These are phyloP conservation scores for Metridium senile DNA, from an alignment of 92 coral and sea anemone genomes.

Conservation along the genomic window DNA sequence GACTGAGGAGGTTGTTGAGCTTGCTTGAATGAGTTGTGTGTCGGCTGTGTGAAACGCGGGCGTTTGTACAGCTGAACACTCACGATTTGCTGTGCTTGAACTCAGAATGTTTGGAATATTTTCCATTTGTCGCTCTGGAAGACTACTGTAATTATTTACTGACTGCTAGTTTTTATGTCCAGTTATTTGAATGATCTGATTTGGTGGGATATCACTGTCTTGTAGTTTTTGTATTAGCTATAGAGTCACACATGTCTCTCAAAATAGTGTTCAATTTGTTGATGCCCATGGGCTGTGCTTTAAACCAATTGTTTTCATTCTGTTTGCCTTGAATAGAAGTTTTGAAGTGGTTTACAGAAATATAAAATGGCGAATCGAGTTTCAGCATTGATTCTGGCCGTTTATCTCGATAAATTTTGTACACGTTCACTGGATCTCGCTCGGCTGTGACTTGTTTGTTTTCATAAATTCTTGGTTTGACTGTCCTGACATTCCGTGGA, in stretches of 20 bases:
- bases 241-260: constrained; percentile 18
- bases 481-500: constrained; percentile 37
- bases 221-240: constrained; percentile 27
- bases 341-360: neutral
- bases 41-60: neutral
- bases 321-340: neutral
- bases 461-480: constrained; percentile 47
- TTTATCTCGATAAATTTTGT: constrained; percentile 38
- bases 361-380: constrained; percentile 37
- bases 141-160: constrained; percentile 44
- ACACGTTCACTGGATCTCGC: constrained; percentile 40
- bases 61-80: neutral
- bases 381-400: constrained; percentile 41
- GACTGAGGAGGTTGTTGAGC: constrained; percentile 5
- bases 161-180: constrained; percentile 63
- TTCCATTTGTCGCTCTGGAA: constrained; percentile 46
- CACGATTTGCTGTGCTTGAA: neutral
- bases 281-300: constrained; percentile 38
- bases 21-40: neutral
- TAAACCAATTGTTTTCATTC: constrained; percentile 30
- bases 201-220: constrained; percentile 47
- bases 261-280: constrained; percentile 40
- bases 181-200: constrained; percentile 54
- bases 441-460: constrained; percentile 23
- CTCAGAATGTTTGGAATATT: constrained; percentile 31